These are phyloP conservation scores for Sitta europaea DNA, from an alignment of 2,113 vertebrate genomes.

Conservation along the genomic window DNA sequence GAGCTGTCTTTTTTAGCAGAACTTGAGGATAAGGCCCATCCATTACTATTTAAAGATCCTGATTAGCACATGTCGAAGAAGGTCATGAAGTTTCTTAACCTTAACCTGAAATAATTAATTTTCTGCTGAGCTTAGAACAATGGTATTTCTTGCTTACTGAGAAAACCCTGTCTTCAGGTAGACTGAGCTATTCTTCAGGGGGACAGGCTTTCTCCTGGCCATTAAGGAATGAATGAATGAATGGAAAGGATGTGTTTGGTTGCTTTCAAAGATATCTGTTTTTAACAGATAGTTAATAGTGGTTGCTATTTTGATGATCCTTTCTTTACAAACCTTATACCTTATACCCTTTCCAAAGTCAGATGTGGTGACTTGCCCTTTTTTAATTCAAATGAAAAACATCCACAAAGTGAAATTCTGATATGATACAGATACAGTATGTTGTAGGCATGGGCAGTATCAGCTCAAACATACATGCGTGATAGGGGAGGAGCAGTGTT, in stretches of 20 bases:
- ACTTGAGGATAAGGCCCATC: not conserved
- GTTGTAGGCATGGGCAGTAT: not conserved
- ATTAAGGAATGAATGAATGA: not conserved
- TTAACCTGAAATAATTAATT: not conserved
- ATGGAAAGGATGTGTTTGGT: not conserved
- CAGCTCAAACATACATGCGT: not conserved
- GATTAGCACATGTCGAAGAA: not conserved
- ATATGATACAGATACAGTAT: not conserved
- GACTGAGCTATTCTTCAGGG: not conserved
- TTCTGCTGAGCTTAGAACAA: not conserved
- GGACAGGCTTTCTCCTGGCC: not conserved
- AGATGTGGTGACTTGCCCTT: not conserved
- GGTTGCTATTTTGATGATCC: not conserved
- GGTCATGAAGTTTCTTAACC: not conserved
- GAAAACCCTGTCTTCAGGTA: not conserved
- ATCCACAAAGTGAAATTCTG: not conserved
- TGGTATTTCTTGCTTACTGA: not conserved
- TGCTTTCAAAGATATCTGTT: not conserved
- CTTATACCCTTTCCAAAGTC: too few relatives aligned
- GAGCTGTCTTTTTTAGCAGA: not conserved
- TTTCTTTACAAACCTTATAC: not conserved
- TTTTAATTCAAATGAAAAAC: not conserved
- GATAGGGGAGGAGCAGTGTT: not conserved
- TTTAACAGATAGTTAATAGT: too few relatives aligned
- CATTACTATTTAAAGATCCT: slow-evolving; percentile 1